These are phyloP conservation scores for Carabus problematicus DNA, from an alignment of 2,888 invertebrate species.

Conservation along the genomic window DNA sequence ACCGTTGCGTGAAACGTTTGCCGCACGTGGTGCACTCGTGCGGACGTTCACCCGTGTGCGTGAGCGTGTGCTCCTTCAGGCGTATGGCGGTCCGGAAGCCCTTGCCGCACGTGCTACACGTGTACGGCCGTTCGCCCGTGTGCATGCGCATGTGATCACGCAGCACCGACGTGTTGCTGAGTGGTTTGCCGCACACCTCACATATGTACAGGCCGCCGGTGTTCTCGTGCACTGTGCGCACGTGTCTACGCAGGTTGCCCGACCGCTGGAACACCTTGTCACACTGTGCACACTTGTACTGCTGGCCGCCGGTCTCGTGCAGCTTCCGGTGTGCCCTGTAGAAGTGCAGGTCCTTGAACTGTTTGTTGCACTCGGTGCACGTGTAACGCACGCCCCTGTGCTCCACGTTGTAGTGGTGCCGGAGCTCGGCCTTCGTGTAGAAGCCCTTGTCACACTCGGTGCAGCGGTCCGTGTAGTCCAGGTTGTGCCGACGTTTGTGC, in stretches of 20 bases:
- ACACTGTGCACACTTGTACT: too few relatives aligned
- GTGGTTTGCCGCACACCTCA: slow-evolving; percentile 50
- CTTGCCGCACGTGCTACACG: slow-evolving; percentile 58
- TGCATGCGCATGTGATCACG: slow-evolving; percentile 45
- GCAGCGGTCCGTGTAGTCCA: slow-evolving; percentile 57
- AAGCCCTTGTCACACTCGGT: slow-evolving; percentile 59
- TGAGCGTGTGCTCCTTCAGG: slow-evolving; percentile 62
- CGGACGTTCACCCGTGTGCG: slow-evolving; percentile 64
- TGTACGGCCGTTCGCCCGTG: slow-evolving; percentile 58
- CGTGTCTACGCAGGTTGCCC: too few relatives aligned
- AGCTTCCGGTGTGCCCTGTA: slow-evolving; percentile 49
- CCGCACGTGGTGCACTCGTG: slow-evolving; percentile 64
- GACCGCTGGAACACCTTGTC: too few relatives aligned
- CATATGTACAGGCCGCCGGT: slow-evolving; percentile 47
- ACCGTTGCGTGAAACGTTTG: slow-evolving; percentile 64
- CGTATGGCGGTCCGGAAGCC: slow-evolving; percentile 56
- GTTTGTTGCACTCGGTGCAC: slow-evolving; percentile 56
- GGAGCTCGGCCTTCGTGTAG: slow-evolving; percentile 58
- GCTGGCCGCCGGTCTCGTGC: too few relatives aligned
- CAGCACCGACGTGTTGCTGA: slow-evolving; percentile 45
- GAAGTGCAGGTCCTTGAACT: slow-evolving; percentile 58
- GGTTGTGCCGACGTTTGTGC: slow-evolving; percentile 48
- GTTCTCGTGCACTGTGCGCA: neutral
- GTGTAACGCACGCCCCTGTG: slow-evolving; percentile 59
- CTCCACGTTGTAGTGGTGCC: slow-evolving; percentile 58